These are phyloP conservation scores for Clarias pachynema DNA, from an alignment of 2,797 vertebrate species.

Conservation along the genomic window DNA sequence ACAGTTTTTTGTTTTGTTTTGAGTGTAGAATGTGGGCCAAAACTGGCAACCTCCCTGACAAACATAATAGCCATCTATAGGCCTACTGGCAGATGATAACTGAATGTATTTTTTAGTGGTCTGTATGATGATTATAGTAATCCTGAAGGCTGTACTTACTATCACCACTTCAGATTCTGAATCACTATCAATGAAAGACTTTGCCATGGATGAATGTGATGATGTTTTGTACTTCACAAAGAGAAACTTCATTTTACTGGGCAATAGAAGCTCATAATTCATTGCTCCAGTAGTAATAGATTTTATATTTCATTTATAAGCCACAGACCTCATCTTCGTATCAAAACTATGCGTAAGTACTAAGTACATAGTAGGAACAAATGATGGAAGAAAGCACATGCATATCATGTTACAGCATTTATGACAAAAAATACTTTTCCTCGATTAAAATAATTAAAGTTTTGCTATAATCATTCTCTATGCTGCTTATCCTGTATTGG, in stretches of 20 bases:
- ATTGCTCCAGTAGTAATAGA: not conserved
- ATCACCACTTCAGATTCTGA: not conserved
- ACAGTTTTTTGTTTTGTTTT: not conserved
- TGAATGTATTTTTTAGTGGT: not conserved
- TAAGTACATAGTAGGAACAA: not conserved
- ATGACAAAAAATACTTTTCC: not conserved
- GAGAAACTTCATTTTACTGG: not conserved
- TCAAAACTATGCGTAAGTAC: not conserved
- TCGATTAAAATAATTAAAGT: too few relatives aligned
- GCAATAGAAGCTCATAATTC: not conserved
- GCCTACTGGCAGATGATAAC: not conserved
- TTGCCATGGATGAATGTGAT: slow-evolving; percentile 65
- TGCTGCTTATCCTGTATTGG: too few relatives aligned
- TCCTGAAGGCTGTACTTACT: not conserved
- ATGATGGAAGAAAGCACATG: not conserved
- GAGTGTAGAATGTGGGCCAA: not conserved
- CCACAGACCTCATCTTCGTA: not conserved
- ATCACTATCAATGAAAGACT: not conserved
- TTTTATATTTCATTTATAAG: not conserved
- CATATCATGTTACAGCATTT: not conserved
- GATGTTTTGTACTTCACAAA: slow-evolving; percentile 64
- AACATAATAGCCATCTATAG: not conserved
- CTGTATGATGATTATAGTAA: not conserved
- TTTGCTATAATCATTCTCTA: too few relatives aligned
- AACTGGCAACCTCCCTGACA: not conserved